Evolutionary conservation across 2,113 vertebrate species (phyloP).

Genomic region (Microcebus ravelobensis): DNA sequence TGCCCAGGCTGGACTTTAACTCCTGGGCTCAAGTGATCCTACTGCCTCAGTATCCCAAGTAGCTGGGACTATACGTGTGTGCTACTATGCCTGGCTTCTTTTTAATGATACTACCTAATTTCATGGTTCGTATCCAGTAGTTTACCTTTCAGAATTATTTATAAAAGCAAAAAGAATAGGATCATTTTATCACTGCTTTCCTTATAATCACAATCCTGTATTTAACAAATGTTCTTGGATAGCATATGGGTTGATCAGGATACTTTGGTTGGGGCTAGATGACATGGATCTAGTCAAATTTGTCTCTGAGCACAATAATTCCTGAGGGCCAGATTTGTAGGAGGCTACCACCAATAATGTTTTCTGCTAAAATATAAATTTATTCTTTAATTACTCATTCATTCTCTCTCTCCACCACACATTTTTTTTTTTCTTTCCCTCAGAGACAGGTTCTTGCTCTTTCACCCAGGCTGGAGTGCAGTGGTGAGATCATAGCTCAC

Average conservation of each 20-base stretch:
- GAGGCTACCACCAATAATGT: not conserved
- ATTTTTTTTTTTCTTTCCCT: too few relatives aligned
- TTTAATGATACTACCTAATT: not conserved
- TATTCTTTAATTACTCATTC: not conserved
- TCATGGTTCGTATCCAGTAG: not conserved
- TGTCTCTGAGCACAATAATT: not conserved
- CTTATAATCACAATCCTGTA: not conserved
- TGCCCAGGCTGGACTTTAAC: not conserved
- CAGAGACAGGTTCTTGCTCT: too few relatives aligned
- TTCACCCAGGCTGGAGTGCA: too few relatives aligned
- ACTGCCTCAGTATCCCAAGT: not conserved
- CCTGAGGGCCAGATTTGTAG: not conserved
- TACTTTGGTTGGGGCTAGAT: not conserved
- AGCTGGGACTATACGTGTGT: not conserved
- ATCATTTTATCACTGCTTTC: not conserved
- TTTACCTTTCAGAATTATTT: conserved; percentile 42
- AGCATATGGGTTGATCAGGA: not conserved
- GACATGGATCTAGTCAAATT: not conserved
- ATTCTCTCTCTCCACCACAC: not conserved
- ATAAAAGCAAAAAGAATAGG: not conserved
- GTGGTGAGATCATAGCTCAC: too few relatives aligned
- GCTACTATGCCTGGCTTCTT: not conserved
- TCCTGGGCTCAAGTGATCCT: not conserved
- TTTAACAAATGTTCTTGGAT: not conserved
- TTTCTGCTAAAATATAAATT: not conserved